Evolutionary conservation across 2,797 vertebrate species (phyloP).

Genomic region (Craterocephalus amniculus): DNA sequence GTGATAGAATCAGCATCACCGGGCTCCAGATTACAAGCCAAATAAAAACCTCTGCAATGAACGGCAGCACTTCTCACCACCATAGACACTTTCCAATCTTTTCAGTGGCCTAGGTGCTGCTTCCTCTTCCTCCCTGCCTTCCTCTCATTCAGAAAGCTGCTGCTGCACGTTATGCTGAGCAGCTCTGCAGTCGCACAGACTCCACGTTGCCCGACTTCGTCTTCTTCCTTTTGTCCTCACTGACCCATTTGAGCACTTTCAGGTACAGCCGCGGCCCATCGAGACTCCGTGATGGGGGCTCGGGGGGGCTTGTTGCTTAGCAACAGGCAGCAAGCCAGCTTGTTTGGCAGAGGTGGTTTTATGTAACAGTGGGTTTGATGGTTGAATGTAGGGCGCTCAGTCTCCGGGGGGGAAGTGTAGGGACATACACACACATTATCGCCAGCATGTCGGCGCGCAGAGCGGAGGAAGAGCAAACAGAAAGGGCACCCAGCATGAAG

Average conservation of each 20-base stretch:
- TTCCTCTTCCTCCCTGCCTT: neutral
- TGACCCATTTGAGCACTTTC: constrained; percentile 59
- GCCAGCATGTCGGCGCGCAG: neutral
- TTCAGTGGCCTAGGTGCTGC: neutral
- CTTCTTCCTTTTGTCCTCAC: constrained; percentile 53
- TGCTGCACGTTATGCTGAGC: constrained; percentile 9
- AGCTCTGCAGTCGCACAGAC: neutral
- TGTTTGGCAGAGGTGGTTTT: constrained; percentile 56
- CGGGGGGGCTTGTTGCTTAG: constrained; percentile 76
- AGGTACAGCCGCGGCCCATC: constrained; percentile 57
- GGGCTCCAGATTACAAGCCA: too few relatives aligned
- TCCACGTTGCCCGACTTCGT: neutral
- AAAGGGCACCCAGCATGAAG: constrained; percentile 11
- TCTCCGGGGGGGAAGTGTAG: constrained; percentile 31
- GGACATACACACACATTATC: constrained; percentile 6
- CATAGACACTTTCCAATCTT: neutral
- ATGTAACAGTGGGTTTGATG: constrained; percentile 67
- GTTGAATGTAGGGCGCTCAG: constrained; percentile 71
- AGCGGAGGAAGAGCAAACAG: constrained; percentile 5
- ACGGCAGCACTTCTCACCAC: neutral
- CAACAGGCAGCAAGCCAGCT: constrained; percentile 70
- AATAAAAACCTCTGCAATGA: neutral
- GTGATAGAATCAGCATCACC: too few relatives aligned
- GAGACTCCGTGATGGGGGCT: constrained; percentile 53
- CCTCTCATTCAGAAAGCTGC: neutral